Evolutionary conservation across 1,140 invertebrate genomes (phyloP), one percentile per base, ranked within the genome.

Genomic region (Drosophila pectinifera): DNA sequence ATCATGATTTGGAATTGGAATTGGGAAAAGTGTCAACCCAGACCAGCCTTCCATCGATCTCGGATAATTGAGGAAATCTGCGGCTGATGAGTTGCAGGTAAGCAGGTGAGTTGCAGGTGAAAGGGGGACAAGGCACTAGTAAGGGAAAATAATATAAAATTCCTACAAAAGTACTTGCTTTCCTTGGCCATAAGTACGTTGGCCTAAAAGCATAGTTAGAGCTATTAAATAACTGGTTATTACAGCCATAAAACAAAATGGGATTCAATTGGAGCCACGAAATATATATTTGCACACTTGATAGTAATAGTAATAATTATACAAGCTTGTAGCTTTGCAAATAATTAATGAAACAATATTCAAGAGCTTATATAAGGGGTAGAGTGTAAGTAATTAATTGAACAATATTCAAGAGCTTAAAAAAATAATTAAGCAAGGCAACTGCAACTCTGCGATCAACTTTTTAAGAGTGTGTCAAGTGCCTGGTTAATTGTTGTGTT

Each of bases 1-100:
- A 70, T 70, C 49, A 70, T 70, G 67, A 70, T 69, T 70, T 70
- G 67, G 49, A 70, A n/a, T n/a, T n/a, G n/a, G n/a, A 70, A 69
- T 45, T 39, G 31, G 48, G 67, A 70, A 69, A 70, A 68, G 55
- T 69, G 64, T 70, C 67, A 70, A 69, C 64, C 28, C 20, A n/a
- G 34, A 16, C 31, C 8, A 36, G 26, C 26, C 22, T 13, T 24
- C 22, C 31, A 55, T 70, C 67, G 67, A 69, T 56, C 41, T 49
- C 10, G 18, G 8, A 4, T 70, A 70, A 70, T 70, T 69, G 39
- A 70, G 67, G 67, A 69, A 70, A 70, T 56, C 49, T 49, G 24
- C 24, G 20, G 36, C 48, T 16, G n/a, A 61, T 64, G 39, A 43
- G 28, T 24, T 7, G 20, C n/a, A n/a, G n/a, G n/a, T n/a, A n/a